A percentile compares a stretch with the other conserved stretches of the same genome.
phyloP scores from a whole-genome alignment of 2,888 invertebrate species.

The Microplitis manilae region DNA sequence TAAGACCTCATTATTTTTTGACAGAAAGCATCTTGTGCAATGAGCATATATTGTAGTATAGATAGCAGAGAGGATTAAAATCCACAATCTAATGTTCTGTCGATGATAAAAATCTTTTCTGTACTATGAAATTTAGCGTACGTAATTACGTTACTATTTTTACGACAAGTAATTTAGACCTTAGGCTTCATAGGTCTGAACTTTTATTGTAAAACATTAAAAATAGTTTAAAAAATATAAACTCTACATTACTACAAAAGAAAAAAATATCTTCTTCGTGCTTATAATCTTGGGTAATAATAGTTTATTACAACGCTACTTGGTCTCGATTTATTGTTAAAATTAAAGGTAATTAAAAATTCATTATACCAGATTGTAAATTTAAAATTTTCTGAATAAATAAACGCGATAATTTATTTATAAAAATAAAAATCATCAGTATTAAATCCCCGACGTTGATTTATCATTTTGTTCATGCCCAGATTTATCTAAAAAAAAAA shows the following conservation, averaged over 20 bases:
- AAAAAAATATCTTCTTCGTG: neutral
- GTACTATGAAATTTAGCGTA: neutral
- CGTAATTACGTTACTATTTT: neutral
- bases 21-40: neutral
- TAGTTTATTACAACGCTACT: neutral
- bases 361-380: neutral
- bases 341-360: neutral
- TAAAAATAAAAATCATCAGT: neutral
- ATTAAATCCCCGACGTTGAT: neutral
- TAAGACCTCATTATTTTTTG: neutral
- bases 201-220: neutral
- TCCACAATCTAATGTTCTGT: no score
- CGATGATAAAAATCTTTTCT: no score
- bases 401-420: neutral
- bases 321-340: neutral
- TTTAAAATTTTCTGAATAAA: neutral
- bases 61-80: neutral
- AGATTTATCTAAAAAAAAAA: no score
- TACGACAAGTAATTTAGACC: neutral
- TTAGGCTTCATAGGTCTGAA: neutral
- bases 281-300: neutral
- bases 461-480: neutral
- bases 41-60: neutral
- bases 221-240: neutral
- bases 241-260: no score